phyloP scores from a whole-genome alignment of 2,888 invertebrate species.

The Dorcus hopei region DNA sequence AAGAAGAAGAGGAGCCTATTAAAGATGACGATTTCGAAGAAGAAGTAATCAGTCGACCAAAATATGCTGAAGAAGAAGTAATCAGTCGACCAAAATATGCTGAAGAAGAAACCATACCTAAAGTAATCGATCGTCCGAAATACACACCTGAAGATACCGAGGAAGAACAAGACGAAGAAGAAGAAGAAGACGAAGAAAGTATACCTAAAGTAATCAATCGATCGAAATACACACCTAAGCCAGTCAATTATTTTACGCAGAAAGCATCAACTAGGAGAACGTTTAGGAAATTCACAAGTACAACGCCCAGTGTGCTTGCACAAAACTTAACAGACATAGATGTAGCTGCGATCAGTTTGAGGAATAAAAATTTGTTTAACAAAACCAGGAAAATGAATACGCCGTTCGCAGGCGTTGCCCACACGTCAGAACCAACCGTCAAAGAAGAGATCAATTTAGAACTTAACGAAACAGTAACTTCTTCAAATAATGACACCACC shows the following conservation, averaged over 20 bases:
- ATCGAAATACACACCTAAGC: conserved; percentile 11
- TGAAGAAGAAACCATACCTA: no score
- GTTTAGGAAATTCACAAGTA: conserved; percentile 9
- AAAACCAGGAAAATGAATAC: conserved; percentile 43
- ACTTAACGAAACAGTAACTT: not conserved
- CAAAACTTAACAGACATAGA: conserved; percentile 44
- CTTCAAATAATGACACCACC: not conserved
- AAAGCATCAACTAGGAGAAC: conserved; percentile 9
- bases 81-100: not conserved
- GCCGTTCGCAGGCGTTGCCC: conserved; percentile 26
- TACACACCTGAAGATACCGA: not conserved
- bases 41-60: not conserved
- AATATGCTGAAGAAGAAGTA: not conserved
- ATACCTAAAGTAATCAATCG: conserved; percentile 31
- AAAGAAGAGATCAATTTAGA: no score
- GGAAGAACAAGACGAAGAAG: conserved; percentile 18
- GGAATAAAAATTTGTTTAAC: conserved; percentile 55
- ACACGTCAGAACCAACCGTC: conserved; percentile 14
- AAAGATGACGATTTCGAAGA: no score
- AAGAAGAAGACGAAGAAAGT: conserved; percentile 27
- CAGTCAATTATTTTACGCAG: conserved; percentile 3
- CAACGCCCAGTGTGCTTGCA: conserved; percentile 6
- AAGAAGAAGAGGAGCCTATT: no score
- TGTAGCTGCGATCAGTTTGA: conserved; percentile 52
- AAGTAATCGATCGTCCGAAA: not conserved